Percentiles rank a stretch among this genome's conserved stretches.
phyloP scores from a whole-genome alignment of 2,888 invertebrate species.

The Athalia cordata region DNA sequence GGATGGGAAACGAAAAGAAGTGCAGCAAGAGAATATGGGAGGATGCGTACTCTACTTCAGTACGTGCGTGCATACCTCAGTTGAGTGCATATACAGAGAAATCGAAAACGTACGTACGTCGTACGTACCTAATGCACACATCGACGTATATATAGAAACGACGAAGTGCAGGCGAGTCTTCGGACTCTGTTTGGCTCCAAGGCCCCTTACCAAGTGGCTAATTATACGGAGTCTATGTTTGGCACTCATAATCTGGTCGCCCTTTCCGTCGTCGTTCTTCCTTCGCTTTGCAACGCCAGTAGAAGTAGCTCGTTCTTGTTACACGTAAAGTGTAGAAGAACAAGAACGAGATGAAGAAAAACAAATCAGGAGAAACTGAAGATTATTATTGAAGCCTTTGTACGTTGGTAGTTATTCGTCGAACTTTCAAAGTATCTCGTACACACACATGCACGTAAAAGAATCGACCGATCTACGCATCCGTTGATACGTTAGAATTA shows the following conservation, averaged over 20 bases:
- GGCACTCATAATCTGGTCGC: constrained; percentile 52
- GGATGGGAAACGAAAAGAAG: constrained; percentile 24
- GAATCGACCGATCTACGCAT: constrained; percentile 7
- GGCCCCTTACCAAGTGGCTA: constrained; percentile 62
- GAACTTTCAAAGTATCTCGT: neutral
- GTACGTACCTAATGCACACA: too few relatives aligned
- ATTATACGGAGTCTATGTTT: constrained; percentile 70
- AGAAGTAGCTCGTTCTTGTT: too few relatives aligned
- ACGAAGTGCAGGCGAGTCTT: constrained; percentile 14
- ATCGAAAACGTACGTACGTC: too few relatives aligned
- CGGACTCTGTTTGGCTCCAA: constrained; percentile 53
- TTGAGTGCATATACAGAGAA: too few relatives aligned
- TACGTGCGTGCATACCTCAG: neutral
- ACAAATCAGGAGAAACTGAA: too few relatives aligned
- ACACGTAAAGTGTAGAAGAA: too few relatives aligned
- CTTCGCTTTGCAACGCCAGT: neutral
- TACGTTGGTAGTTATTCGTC: too few relatives aligned
- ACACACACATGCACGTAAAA: neutral
- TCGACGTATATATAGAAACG: constrained; percentile 24
- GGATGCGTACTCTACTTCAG: neutral
- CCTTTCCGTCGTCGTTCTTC: neutral
- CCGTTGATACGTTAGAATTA: constrained; percentile 30
- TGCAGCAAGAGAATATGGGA: neutral
- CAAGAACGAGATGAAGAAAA: too few relatives aligned
- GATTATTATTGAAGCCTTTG: too few relatives aligned